Percentiles rank a stretch among this genome's conserved stretches.
Evolutionary conservation across 2,113 vertebrate genomes (phyloP).

Genomic region (Syngnathoides biaculeatus): DNA sequence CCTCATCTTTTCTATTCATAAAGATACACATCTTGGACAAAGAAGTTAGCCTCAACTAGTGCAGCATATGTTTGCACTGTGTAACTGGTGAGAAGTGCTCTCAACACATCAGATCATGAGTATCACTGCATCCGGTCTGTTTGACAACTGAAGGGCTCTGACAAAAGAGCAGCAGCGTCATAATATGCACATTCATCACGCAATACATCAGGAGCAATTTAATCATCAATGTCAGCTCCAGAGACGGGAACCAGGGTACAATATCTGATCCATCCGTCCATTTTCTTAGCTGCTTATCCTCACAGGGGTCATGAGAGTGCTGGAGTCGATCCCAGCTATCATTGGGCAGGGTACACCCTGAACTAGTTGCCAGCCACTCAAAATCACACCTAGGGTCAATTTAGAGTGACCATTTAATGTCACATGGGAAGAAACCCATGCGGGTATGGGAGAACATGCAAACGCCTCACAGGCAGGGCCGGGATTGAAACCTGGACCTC

Average conservation of each 20-base stretch:
- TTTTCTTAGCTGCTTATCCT: too few relatives aligned
- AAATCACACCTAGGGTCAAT: too few relatives aligned
- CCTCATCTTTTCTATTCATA: background rate
- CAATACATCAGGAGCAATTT: conserved; percentile 35
- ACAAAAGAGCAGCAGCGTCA: conserved; percentile 33
- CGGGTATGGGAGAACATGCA: too few relatives aligned
- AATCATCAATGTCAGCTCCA: conserved; percentile 46
- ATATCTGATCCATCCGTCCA: too few relatives aligned
- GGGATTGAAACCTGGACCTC: too few relatives aligned
- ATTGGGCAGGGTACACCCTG: too few relatives aligned
- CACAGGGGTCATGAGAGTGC: too few relatives aligned
- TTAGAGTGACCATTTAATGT: too few relatives aligned
- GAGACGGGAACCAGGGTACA: conserved; percentile 11
- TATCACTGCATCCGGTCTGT: conserved; percentile 43
- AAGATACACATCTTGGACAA: background rate
- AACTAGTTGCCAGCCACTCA: too few relatives aligned
- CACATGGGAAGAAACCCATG: too few relatives aligned
- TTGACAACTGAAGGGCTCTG: conserved; percentile 47
- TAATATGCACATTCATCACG: conserved; percentile 27
- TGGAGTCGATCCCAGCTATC: too few relatives aligned
- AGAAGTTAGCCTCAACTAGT: background rate
- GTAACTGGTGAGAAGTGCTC: conserved; percentile 13
- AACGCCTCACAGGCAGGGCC: too few relatives aligned
- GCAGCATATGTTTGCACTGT: conserved; percentile 10
- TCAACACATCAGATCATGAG: conserved; percentile 23